phyloP scores from a whole-genome alignment of 2,113 vertebrate species.

The Cololabis saira region DNA sequence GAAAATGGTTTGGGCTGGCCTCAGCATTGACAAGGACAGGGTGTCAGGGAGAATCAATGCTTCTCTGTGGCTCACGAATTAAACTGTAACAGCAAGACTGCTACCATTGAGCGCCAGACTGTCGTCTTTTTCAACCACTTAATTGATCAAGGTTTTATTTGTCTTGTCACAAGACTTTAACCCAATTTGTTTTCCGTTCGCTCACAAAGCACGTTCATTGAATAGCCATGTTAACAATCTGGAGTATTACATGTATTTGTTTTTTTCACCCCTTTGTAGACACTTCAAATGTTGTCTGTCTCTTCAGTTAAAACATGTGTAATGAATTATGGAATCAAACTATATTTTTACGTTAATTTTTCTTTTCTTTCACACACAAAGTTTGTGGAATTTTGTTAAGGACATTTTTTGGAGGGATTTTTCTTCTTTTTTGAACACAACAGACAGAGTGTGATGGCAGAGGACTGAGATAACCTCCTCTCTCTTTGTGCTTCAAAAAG shows the following conservation, averaged over 20 bases:
- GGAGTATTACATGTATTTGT: slow-evolving; percentile 15
- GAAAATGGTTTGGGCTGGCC: slow-evolving; percentile 64
- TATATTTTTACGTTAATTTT: slow-evolving; percentile 54
- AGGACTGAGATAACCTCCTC: slow-evolving; percentile 50
- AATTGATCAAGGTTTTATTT: slow-evolving; percentile 78
- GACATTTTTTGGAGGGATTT: slow-evolving; percentile 22
- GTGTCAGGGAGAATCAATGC: slow-evolving; percentile 74
- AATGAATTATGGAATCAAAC: slow-evolving; percentile 70
- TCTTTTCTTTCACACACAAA: slow-evolving; percentile 15
- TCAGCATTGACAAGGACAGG: slow-evolving; percentile 69
- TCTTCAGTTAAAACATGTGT: slow-evolving; percentile 51
- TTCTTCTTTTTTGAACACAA: slow-evolving; percentile 56
- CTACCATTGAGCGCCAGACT: slow-evolving; percentile 36
- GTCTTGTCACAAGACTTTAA: slow-evolving; percentile 74
- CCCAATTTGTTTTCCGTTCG: slow-evolving; percentile 74
- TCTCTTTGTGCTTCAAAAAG: slow-evolving; percentile 64
- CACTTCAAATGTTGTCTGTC: slow-evolving; percentile 30
- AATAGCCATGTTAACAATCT: slow-evolving; percentile 61
- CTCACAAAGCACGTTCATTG: slow-evolving; percentile 69
- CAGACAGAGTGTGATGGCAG: slow-evolving; percentile 29
- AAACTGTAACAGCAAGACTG: slow-evolving; percentile 64
- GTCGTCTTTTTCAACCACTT: slow-evolving; percentile 65
- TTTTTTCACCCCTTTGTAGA: background rate
- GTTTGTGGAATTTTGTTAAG: slow-evolving; percentile 43
- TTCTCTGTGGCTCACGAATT: slow-evolving; percentile 62